These are phyloP conservation scores for Drosophila subquinaria DNA, from an alignment of 2,888 invertebrate genomes.

Conservation along the genomic window DNA sequence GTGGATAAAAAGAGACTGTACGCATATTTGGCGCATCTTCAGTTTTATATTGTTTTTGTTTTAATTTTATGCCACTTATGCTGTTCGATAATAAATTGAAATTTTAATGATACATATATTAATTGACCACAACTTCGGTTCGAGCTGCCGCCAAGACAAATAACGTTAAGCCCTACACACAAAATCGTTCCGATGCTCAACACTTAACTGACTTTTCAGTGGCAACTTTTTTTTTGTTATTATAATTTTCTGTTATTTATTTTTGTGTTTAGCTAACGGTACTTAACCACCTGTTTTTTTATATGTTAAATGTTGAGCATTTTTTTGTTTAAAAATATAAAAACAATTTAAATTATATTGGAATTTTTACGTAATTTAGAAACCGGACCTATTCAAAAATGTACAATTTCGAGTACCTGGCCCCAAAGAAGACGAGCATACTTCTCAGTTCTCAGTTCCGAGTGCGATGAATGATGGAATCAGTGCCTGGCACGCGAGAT, in stretches of 20 bases:
- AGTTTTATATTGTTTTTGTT: slow-evolving; percentile 21
- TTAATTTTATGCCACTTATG: slow-evolving; percentile 38
- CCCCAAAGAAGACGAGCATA: slow-evolving; percentile 3
- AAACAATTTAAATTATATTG: slow-evolving; percentile 62
- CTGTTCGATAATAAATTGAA: slow-evolving; percentile 50
- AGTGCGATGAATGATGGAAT: slow-evolving; percentile 54
- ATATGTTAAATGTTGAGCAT: slow-evolving; percentile 21
- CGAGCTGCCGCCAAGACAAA: slow-evolving; percentile 22
- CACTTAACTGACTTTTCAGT: slow-evolving; percentile 61
- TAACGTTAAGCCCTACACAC: slow-evolving; percentile 16
- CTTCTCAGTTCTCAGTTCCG: slow-evolving; percentile 35
- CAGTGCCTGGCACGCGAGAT: slow-evolving; percentile 62
- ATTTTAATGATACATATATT: slow-evolving; percentile 44
- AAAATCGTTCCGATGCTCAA: slow-evolving; percentile 22
- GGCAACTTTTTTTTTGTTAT: slow-evolving; percentile 31
- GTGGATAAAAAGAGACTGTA: slow-evolving; percentile 42
- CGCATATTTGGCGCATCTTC: slow-evolving; percentile 53
- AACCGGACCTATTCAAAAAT: slow-evolving; percentile 68
- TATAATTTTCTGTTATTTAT: slow-evolving; percentile 18
- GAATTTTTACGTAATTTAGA: slow-evolving; percentile 67
- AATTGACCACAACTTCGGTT: slow-evolving; percentile 12
- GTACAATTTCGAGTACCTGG: background rate
- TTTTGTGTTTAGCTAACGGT: slow-evolving; percentile 62
- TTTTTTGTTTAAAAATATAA: slow-evolving; percentile 54
- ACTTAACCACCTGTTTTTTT: slow-evolving; percentile 36